phyloP scores from a whole-genome alignment of 2,888 invertebrate genomes.

The Drosophila setosimentum region DNA sequence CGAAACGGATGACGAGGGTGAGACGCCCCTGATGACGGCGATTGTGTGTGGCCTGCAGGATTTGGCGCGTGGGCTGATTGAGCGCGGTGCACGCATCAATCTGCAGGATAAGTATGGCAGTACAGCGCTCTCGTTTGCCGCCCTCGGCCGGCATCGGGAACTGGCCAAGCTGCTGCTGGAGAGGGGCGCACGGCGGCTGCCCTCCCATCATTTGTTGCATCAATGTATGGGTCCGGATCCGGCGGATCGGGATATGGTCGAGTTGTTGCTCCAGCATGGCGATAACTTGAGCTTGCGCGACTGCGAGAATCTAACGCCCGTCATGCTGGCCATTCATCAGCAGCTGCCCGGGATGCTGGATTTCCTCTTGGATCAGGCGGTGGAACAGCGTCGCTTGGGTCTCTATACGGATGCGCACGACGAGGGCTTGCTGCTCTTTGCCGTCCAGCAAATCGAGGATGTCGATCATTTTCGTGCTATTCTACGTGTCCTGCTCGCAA shows the following conservation, averaged over 20 bases:
- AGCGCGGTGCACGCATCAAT: constrained; percentile 88
- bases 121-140: constrained; percentile 83
- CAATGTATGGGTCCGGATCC: constrained; percentile 87
- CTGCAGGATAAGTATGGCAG: constrained; percentile 88
- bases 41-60: constrained; percentile 80
- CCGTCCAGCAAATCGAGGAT: constrained; percentile 79
- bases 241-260: constrained; percentile 86
- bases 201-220: constrained; percentile 90
- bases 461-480: constrained; percentile 70
- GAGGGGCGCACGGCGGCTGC: constrained; percentile 89
- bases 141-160: constrained; percentile 70
- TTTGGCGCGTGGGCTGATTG: constrained; percentile 87
- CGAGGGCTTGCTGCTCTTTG: constrained; percentile 78
- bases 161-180: constrained; percentile 85
- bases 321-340: constrained; percentile 90
- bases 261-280: constrained; percentile 77
- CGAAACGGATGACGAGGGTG: constrained; percentile 87
- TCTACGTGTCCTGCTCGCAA: constrained; percentile 82
- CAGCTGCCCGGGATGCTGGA: constrained; percentile 87
- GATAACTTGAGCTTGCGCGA: constrained; percentile 80
- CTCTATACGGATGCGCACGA: constrained; percentile 70
- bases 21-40: constrained; percentile 86
- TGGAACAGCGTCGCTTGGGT: constrained; percentile 52
- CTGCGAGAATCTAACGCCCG: constrained; percentile 88
- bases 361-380: constrained; percentile 86